These are phyloP conservation scores for Luperina testacea DNA, from an alignment of 2,888 invertebrate genomes.

Conservation along the genomic window DNA sequence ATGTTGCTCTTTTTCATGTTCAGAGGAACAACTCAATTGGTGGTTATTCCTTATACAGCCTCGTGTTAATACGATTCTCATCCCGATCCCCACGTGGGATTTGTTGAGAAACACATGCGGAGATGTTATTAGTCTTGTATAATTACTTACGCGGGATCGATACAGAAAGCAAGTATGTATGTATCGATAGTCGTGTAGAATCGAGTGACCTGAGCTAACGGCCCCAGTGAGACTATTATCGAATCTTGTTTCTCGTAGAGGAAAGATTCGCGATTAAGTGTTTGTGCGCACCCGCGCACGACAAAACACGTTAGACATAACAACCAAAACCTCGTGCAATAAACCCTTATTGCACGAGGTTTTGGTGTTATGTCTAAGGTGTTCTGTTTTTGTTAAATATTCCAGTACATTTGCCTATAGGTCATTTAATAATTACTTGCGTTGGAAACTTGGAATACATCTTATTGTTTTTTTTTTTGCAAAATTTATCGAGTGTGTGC, in stretches of 20 bases:
- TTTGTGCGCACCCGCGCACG: slow-evolving; percentile 64
- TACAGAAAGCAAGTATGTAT: slow-evolving; percentile 75
- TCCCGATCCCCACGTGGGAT: slow-evolving; percentile 68
- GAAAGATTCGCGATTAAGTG: slow-evolving; percentile 73
- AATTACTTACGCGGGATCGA: slow-evolving; percentile 79
- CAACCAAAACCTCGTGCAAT: no score
- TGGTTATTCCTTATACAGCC: slow-evolving; percentile 29
- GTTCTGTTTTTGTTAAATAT: slow-evolving; percentile 21
- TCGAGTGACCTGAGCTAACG: slow-evolving; percentile 79
- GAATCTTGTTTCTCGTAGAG: slow-evolving; percentile 75
- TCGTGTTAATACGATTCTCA: slow-evolving; percentile 63
- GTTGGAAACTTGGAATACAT: not conserved
- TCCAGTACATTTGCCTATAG: not conserved
- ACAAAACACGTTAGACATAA: no score
- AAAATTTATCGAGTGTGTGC: not conserved
- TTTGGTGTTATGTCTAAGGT: slow-evolving; percentile 56
- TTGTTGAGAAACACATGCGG: slow-evolving; percentile 65
- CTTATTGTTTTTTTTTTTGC: not conserved
- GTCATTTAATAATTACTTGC: not conserved
- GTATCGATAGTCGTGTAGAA: slow-evolving; percentile 76
- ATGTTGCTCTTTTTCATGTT: slow-evolving; percentile 16
- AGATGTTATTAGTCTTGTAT: slow-evolving; percentile 79
- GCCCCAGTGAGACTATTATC: slow-evolving; percentile 81
- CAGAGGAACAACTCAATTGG: slow-evolving; percentile 18
- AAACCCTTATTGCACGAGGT: slow-evolving; percentile 62